phyloP scores from a whole-genome alignment of 2,888 invertebrate species.

The Dolichomitus sp. region DNA sequence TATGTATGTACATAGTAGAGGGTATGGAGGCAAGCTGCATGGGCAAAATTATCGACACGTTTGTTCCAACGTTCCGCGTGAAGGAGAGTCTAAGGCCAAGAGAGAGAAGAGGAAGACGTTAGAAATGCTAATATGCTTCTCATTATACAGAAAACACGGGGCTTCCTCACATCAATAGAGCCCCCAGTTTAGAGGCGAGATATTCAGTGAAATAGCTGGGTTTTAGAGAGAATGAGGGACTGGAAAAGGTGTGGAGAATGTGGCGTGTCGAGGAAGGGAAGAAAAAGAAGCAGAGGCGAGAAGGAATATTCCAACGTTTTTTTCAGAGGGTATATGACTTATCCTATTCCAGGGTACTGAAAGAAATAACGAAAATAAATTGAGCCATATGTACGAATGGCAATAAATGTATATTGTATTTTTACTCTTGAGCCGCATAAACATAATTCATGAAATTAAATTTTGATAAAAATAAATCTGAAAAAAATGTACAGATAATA shows the following conservation, averaged over 20 bases:
- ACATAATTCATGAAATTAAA: too few relatives aligned
- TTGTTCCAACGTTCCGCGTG: not conserved
- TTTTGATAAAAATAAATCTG: too few relatives aligned
- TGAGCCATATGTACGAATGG: too few relatives aligned
- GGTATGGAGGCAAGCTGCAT: not conserved
- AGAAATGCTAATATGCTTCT: slow-evolving; percentile 53
- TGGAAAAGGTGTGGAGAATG: not conserved
- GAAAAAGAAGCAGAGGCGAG: slow-evolving; percentile 6
- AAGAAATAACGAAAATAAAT: too few relatives aligned
- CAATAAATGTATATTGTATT: too few relatives aligned
- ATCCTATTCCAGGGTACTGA: too few relatives aligned
- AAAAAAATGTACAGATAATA: too few relatives aligned
- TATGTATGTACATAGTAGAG: not conserved
- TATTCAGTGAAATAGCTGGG: not conserved
- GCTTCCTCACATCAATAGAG: slow-evolving; percentile 33
- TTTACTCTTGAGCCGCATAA: too few relatives aligned
- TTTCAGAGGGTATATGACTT: not conserved
- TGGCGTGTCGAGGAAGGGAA: slow-evolving; percentile 2
- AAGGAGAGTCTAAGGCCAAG: not conserved
- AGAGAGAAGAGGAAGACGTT: not conserved
- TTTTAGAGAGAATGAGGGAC: slow-evolving; percentile 1
- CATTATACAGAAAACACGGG: slow-evolving; percentile 49
- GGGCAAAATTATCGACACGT: slow-evolving; percentile 14
- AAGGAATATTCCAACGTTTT: slow-evolving; percentile 19
- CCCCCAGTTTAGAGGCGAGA: slow-evolving; percentile 9